Conservation (phyloP, 2,113 vertebrate genomes). For the Gavia stellata region DNA sequence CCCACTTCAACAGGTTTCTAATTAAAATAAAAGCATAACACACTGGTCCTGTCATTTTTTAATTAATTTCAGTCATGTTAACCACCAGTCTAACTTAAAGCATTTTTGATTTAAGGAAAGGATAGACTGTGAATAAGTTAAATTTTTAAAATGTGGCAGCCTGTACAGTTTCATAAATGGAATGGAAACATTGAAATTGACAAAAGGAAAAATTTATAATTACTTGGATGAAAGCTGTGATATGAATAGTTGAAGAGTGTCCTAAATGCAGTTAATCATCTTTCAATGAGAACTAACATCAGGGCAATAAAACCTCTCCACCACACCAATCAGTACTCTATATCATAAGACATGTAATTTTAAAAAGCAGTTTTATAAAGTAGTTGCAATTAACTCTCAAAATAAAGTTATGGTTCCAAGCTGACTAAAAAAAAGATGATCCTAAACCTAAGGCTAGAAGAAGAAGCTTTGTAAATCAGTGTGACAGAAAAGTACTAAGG, state of each 20-base stretch:
- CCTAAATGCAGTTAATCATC: slow-evolving; percentile 7
- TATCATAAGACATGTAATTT: neutral
- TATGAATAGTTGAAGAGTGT: slow-evolving; percentile 1
- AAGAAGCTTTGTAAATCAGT: slow-evolving; percentile 16
- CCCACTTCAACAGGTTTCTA: neutral
- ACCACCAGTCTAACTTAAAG: neutral
- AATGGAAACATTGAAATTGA: slow-evolving; percentile 12
- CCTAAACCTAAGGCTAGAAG: neutral
- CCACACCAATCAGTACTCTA: neutral
- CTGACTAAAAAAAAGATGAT: neutral
- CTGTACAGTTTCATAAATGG: neutral
- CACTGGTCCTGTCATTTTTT: neutral
- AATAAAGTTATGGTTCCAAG: neutral
- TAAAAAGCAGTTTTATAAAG: neutral
- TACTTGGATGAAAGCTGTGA: slow-evolving; percentile 2
- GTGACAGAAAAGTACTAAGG: neutral
- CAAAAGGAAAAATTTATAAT: slow-evolving; percentile 38
- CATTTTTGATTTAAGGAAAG: neutral
- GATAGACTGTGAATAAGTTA: neutral
- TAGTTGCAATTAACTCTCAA: neutral
- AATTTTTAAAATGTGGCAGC: neutral
- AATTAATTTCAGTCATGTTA: neutral
- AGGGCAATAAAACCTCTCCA: neutral
- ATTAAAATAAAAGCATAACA: neutral
- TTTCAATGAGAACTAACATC: neutral